phyloP scores from a whole-genome alignment of 1,140 invertebrate species.

The Anthonomus grandis region DNA sequence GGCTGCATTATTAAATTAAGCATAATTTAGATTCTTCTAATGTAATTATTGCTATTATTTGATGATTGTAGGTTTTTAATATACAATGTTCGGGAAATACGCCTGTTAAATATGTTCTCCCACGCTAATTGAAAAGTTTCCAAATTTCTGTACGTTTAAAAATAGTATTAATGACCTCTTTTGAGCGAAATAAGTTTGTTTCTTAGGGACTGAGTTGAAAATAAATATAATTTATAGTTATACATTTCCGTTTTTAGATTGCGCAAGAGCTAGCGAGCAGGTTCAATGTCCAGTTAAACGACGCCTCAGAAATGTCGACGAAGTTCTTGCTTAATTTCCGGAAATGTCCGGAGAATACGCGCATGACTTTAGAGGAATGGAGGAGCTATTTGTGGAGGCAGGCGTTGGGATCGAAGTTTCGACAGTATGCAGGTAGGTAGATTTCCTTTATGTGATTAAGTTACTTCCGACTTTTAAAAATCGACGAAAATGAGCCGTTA shows the following conservation, averaged over 20 bases:
- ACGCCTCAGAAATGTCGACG: slow-evolving; percentile 56
- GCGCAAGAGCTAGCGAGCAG: slow-evolving; percentile 5
- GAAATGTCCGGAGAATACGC: slow-evolving; percentile 71
- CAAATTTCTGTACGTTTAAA: not conserved
- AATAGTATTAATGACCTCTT: not conserved
- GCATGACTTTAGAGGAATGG: slow-evolving; percentile 70
- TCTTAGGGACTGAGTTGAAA: not conserved
- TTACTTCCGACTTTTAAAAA: no score
- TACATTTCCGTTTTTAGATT: slow-evolving; percentile 6
- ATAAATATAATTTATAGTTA: not conserved
- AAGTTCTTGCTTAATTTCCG: slow-evolving; percentile 71
- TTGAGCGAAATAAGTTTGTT: not conserved
- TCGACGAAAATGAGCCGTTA: no score
- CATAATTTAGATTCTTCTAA: no score
- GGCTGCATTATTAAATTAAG: no score
- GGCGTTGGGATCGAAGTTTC: slow-evolving; percentile 69
- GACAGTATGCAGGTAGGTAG: slow-evolving; percentile 64
- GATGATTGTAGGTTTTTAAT: no score
- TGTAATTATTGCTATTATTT: no score
- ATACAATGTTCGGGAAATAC: no score
- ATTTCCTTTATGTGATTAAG: no score
- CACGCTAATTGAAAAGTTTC: not conserved
- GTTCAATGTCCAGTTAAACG: slow-evolving; percentile 12
- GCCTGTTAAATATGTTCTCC: not conserved
- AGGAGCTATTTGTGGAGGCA: slow-evolving; percentile 70